Percentiles rank a stretch among this genome's conserved stretches.
Evolutionary conservation across 1,140 invertebrate genomes (phyloP).

Genomic region (Stenopsyche tienmushanensis): DNA sequence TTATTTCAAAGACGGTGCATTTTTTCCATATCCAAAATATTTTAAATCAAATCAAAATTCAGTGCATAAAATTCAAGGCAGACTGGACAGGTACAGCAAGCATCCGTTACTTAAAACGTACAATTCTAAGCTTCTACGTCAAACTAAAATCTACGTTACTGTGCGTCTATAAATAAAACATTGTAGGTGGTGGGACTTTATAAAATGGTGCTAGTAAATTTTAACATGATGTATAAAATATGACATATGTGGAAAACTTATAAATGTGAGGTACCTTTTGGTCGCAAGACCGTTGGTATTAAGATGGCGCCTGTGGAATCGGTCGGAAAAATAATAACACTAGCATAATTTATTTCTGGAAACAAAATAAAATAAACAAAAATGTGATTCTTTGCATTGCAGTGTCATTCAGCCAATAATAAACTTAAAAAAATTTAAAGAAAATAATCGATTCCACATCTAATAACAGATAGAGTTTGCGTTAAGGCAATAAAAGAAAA

Average conservation of each 20-base stretch:
- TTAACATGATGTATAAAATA: conserved; percentile 26
- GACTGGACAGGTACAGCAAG: background rate
- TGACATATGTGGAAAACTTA: conserved; percentile 36
- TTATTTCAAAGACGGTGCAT: too few species aligned
- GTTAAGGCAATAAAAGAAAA: too few species aligned
- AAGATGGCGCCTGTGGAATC: conserved; percentile 72
- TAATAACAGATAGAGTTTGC: conserved; percentile 14
- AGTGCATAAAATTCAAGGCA: background rate
- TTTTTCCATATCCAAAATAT: background rate
- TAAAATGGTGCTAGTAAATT: background rate
- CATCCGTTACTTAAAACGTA: background rate
- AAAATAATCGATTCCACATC: conserved; percentile 36
- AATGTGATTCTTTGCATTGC: conserved; percentile 42
- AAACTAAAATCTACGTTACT: background rate
- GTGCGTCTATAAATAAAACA: background rate
- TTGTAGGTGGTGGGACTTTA: background rate
- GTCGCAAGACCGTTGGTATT: conserved; percentile 69
- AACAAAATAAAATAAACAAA: conserved; percentile 56
- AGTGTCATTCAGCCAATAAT: conserved; percentile 21
- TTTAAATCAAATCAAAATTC: background rate
- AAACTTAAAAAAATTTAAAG: conserved; percentile 13
- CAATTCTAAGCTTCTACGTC: conserved; percentile 9
- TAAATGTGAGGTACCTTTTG: conserved; percentile 63
- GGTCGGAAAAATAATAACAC: conserved; percentile 75
- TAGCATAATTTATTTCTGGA: conserved; percentile 73